Evolutionary conservation across 2,888 invertebrate species (phyloP), one percentile per base, ranked within the genome.

Genomic region (Chalcis sispes): DNA sequence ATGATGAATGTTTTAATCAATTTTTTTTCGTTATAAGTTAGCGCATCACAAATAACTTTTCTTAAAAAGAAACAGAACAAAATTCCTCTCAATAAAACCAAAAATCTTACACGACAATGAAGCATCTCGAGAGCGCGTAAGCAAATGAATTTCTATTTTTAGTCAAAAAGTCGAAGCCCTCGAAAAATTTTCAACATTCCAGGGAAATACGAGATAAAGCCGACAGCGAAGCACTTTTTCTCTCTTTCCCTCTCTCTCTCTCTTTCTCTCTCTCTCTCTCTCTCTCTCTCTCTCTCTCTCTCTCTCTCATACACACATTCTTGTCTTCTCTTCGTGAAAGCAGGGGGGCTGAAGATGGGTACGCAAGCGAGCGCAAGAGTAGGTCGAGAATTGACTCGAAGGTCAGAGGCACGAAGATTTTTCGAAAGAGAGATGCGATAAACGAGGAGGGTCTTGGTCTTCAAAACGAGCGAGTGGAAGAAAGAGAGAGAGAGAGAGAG

Each of bases 401-500:
- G 83, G 82, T 82, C 82, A 80, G 82, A 70, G 78, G 80, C 80
- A 79, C 78, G 52, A 78, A 76, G 79, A 76, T 80, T 83, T 82
- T 82, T 72, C 76, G 80, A 80, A 81, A 80, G 29, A 3, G 48
- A 18, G 15, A 77, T 40, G n/a, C n/a, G n/a, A n/a, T n/a, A n/a
- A n/a, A n/a, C 15, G 50, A 61, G 42, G n/a, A n/a, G n/a, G n/a
- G n/a, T n/a, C n/a, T n/a, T n/a, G n/a, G n/a, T n/a, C n/a, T n/a
- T n/a, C n/a, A n/a, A n/a, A n/a, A n/a, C n/a, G n/a, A n/a, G n/a
- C n/a, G 48, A 48, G 27, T 25, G 15, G 25, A 25, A 61, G 42
- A 61, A 13, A n/a, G 10, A 61, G 36, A 61, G 20, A 25, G 20
- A 61, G 29, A 42, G 13, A 10, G 42, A 42, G 32, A 25, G 36